Evolutionary conservation across 2,113 vertebrate genomes (phyloP), one percentile per base, ranked within the genome.

Genomic region (Acrocephalus kingi): DNA sequence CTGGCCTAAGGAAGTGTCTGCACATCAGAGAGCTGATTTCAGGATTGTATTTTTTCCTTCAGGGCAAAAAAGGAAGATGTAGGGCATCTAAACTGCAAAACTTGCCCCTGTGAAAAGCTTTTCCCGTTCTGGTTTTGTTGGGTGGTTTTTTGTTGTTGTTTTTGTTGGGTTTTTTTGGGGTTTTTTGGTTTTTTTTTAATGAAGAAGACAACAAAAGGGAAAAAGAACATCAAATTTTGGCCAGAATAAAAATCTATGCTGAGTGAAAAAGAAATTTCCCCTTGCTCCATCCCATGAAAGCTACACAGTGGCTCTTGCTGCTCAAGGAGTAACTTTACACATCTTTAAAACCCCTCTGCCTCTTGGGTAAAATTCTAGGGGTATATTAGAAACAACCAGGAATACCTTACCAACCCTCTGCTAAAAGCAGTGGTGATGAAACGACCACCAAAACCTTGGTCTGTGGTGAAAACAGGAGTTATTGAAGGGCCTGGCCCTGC

Each of bases 371-470:
- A 62, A 76, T 31, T 20, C 24, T 62, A 35, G 12, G 7, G 16
- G 6, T 37, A 11, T 48, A 7, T 46, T 18, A 48, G n/a, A 79
- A 83, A 41, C 49, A 66, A 25, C 3, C 7, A 75, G 52, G 43
- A 78, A 35, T 4, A 64, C 46, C 22, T 80, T 54, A 30, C 15
- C 54, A 66, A 43, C 15, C 24, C 18, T 67, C n/a, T 55, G 31
- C 24, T 56, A 21, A 55, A 79, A 35, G 28, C 10, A 90, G 46
- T 11, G 11, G 28, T 73, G 66, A 72, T 28, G 12, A 72, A 89
- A 56, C 22, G 12, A 19, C 18, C 51, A 33, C 37, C 3, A 1
- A 37, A 79, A 23, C 0, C 0, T 0, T 37, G 35, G 27, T 39
- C 5, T 5, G 31, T 25, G 37, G 22, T 28, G 25, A 68, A 76